Conservation (phyloP, 2,888 invertebrate species). For the Actias luna region DNA sequence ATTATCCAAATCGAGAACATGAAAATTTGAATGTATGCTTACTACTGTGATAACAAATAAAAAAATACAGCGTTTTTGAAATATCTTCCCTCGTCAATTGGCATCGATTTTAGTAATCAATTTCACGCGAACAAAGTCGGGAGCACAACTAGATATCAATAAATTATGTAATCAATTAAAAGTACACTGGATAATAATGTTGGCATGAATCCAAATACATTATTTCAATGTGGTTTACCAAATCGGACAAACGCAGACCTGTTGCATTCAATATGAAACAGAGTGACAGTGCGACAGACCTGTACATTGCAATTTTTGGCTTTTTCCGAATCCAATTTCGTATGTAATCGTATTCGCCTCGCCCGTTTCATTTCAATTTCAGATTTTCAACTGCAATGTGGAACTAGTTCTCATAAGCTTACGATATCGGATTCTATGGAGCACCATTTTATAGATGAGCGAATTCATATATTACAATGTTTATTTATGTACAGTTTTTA, state of each 20-base stretch:
- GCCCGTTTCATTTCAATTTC: neutral
- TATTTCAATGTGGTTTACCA: neutral
- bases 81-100: too few species aligned
- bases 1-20: too few species aligned
- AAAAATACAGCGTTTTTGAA: too few species aligned
- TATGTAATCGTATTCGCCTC: constrained; percentile 9
- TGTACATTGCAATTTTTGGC: constrained; percentile 10
- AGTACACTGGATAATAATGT: neutral
- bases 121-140: too few species aligned
- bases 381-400: neutral
- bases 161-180: neutral
- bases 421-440: neutral
- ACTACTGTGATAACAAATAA: too few species aligned
- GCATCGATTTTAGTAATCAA: too few species aligned
- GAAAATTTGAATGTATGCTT: too few species aligned
- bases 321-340: constrained; percentile 14
- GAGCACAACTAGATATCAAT: too few species aligned
- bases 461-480: neutral
- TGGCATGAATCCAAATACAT: neutral
- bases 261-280: constrained; percentile 18
- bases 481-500: too few species aligned
- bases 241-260: constrained; percentile 3
- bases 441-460: neutral
- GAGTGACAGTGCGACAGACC: constrained; percentile 5
- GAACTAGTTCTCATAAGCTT: neutral